Percentiles rank a stretch among this genome's conserved stretches.
Evolutionary conservation across 2,113 vertebrate genomes (phyloP).

Genomic region (Anguilla japonica): DNA sequence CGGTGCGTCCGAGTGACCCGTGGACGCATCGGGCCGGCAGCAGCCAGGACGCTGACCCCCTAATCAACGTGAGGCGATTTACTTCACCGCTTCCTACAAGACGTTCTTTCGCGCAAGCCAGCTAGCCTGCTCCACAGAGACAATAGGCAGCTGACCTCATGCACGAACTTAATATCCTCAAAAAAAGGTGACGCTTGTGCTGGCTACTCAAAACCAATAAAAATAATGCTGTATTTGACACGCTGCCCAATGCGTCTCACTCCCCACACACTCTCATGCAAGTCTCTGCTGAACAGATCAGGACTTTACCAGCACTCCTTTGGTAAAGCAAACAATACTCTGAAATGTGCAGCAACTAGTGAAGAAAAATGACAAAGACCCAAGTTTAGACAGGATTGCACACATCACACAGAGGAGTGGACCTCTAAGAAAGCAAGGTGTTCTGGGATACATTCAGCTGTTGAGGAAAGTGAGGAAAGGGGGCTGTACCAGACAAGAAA

Average conservation of each 20-base stretch:
- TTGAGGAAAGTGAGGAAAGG: not conserved
- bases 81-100: no score
- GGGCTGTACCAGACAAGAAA: not conserved
- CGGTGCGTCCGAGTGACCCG: not conserved
- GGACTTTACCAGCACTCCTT: no score
- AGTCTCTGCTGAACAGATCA: not conserved
- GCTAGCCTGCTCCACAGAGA: no score
- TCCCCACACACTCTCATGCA: not conserved
- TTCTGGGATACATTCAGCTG: not conserved
- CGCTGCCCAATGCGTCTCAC: no score
- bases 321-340: no score
- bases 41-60: not conserved
- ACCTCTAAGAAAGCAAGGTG: not conserved
- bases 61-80: not conserved
- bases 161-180: no score
- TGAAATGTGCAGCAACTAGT: no score
- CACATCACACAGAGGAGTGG: not conserved
- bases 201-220: no score
- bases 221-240: no score
- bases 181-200: no score
- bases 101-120: no score
- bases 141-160: no score
- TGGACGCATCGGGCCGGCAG: not conserved
- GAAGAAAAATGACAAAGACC: not conserved
- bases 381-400: not conserved